A percentile compares a stretch with the other conserved stretches of the same genome.
These are phyloP conservation scores for Zaprionus taronus DNA, from an alignment of 1,140 invertebrate genomes.

Conservation along the genomic window DNA sequence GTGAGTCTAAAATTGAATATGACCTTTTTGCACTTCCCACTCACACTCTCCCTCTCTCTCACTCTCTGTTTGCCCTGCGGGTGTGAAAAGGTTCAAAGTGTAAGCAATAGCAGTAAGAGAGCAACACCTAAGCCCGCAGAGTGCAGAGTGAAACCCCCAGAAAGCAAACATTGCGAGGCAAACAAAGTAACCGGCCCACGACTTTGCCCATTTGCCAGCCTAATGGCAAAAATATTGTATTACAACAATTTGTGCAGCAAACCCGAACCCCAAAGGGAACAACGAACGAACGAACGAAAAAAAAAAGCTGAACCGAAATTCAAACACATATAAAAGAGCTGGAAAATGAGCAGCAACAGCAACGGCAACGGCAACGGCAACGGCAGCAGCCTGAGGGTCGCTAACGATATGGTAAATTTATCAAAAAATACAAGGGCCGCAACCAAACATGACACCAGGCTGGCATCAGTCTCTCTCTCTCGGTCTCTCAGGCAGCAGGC, in stretches of 20 bases:
- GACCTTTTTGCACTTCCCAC: slow-evolving; percentile 5
- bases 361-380: neutral
- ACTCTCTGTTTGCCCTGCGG: neutral
- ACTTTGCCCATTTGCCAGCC: slow-evolving; percentile 68
- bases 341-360: slow-evolving; percentile 41
- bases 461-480: neutral
- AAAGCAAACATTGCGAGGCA: slow-evolving; percentile 65
- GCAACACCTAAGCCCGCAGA: slow-evolving; percentile 15
- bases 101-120: slow-evolving; percentile 44
- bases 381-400: slow-evolving; percentile 58
- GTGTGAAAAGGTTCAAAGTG: slow-evolving; percentile 56
- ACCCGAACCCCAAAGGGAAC: slow-evolving; percentile 26
- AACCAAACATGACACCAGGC: slow-evolving; percentile 64
- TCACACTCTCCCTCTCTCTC: neutral
- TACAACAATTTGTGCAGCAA: slow-evolving; percentile 73
- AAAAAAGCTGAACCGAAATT: slow-evolving; percentile 34
- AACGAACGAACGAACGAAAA: too few relatives aligned
- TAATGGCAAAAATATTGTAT: slow-evolving; percentile 82
- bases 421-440: slow-evolving; percentile 67
- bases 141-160: slow-evolving; percentile 1
- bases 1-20: neutral
- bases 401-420: slow-evolving; percentile 83
- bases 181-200: slow-evolving; percentile 60
- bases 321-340: slow-evolving; percentile 56
- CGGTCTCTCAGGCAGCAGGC: slow-evolving; percentile 43